Base-by-base conservation (phyloP, 2,888 invertebrate species). In the Bibio marci region DNA sequence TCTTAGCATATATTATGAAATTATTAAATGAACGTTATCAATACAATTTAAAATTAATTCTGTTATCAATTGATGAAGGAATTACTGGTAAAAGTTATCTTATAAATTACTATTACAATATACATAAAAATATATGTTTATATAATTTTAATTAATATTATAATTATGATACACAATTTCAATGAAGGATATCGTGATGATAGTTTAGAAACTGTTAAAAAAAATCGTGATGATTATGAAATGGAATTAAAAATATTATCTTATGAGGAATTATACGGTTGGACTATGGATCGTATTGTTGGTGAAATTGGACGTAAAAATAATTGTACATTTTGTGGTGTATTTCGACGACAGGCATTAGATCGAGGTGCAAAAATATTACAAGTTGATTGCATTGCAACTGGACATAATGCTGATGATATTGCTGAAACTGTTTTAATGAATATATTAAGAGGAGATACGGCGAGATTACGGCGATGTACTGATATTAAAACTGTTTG, bases 231-330 rank as follows among this genome's bases (percentile, higher is more conserved):
- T 50, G 92, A 97, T 58, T 98, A 97, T 65, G 74, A 76, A 50
- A 79, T 99, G 65, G 81, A 91, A 2, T 64, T 99, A 30, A 92
- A 87, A 66, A 90, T 98, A 44, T 66, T 97, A 7, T 95, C 95
- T 0, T 98, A 98, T 55, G 82, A 94, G 65, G 92, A 97, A 50
- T 65, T 98, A 4, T 98, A 97, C 65, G 95, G 95, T 0, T 99
- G 98, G 98, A 95, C 97, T 4, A 95, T 95, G 94, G 98, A 99
- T 65, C 83, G 83, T 52, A 97, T 98, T 58, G 98, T 99, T 1
- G 71, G 71, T 32, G 78, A 81, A 59, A 81, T 82, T 52, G 71
- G 70, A 1, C 73, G 81, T 39, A 91, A 88, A 55, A 98, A 94
- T 60, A 98, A 98, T 62, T 98, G 98, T 48, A 91, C 91, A 7